Conservation (phyloP, 2,888 invertebrate genomes). For the Nematopogon swammerdamellus region DNA sequence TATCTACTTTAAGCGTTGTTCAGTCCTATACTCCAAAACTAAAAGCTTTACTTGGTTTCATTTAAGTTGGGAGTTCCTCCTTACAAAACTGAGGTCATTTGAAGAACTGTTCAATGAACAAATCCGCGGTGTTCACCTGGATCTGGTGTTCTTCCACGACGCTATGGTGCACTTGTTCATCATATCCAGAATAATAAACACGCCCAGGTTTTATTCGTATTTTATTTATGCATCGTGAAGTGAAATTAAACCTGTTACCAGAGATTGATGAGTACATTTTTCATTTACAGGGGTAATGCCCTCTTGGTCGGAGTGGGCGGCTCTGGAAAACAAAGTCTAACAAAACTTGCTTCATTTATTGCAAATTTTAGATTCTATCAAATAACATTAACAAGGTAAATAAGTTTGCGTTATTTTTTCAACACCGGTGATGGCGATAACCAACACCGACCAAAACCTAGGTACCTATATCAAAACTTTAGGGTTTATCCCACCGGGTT, state of each 20-base stretch:
- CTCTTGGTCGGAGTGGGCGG: slow-evolving; percentile 88
- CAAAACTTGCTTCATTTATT: slow-evolving; percentile 80
- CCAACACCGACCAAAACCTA: too few species aligned
- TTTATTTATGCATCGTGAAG: too few species aligned
- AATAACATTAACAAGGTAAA: slow-evolving; percentile 81
- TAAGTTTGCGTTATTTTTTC: too few species aligned
- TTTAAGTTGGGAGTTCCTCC: slow-evolving; percentile 61
- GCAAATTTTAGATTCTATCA: slow-evolving; percentile 81
- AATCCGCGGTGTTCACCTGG: slow-evolving; percentile 70
- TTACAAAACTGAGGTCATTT: slow-evolving; percentile 59
- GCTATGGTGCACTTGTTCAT: slow-evolving; percentile 83
- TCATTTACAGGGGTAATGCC: slow-evolving; percentile 69
- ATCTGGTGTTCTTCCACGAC: slow-evolving; percentile 85
- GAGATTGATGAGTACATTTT: too few species aligned
- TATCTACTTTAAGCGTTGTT: too few species aligned
- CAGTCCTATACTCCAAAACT: too few species aligned
- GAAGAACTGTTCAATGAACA: slow-evolving; percentile 76
- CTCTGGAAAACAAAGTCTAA: slow-evolving; percentile 88
- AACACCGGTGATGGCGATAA: too few species aligned
- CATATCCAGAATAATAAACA: slow-evolving; percentile 78
- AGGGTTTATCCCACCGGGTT: too few species aligned
- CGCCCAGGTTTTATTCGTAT: slow-evolving; percentile 65
- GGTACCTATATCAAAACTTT: too few species aligned
- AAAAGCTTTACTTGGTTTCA: too few species aligned
- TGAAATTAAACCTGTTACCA: too few species aligned